Evolutionary conservation across 2,888 invertebrate genomes (phyloP).

Genomic region (Drosophila fulvimacula): DNA sequence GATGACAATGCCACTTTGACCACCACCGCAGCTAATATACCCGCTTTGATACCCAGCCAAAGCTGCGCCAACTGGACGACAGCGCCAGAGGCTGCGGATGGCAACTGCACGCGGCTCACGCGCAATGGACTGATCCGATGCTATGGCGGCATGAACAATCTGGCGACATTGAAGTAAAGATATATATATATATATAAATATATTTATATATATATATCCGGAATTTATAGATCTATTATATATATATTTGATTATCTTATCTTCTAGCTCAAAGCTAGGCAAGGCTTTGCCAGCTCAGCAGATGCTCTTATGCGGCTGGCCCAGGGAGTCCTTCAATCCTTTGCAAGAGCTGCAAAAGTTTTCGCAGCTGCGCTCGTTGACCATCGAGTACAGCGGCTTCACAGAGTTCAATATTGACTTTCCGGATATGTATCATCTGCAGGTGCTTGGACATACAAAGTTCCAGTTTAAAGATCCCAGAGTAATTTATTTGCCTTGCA

Average conservation of each 20-base stretch:
- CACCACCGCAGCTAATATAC: background rate
- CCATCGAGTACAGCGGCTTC: constrained; percentile 82
- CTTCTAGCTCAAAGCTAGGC: constrained; percentile 51
- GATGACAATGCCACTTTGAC: constrained; percentile 12
- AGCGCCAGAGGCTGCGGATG: constrained; percentile 74
- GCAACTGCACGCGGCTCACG: constrained; percentile 77
- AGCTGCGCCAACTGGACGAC: constrained; percentile 79
- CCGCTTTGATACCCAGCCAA: background rate
- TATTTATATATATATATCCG: no score
- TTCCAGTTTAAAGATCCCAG: no score
- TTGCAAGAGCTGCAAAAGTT: constrained; percentile 73
- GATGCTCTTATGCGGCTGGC: constrained; percentile 83
- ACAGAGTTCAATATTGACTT: constrained; percentile 80
- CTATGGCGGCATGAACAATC: constrained; percentile 82
- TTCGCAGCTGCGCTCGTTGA: constrained; percentile 77
- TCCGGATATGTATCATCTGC: constrained; percentile 81
- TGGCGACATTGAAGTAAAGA: constrained; percentile 68
- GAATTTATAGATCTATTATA: no score
- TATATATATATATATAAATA: no score
- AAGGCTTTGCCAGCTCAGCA: constrained; percentile 46
- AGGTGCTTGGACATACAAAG: constrained; percentile 49
- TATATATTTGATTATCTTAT: background rate
- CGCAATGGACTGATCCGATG: constrained; percentile 75
- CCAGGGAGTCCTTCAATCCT: constrained; percentile 78
- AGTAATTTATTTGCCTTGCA: constrained; percentile 30